A percentile compares a stretch with the other conserved stretches of the same genome.
Evolutionary conservation across 2,113 vertebrate genomes (phyloP).

Genomic region (Zosterops pallidus): DNA sequence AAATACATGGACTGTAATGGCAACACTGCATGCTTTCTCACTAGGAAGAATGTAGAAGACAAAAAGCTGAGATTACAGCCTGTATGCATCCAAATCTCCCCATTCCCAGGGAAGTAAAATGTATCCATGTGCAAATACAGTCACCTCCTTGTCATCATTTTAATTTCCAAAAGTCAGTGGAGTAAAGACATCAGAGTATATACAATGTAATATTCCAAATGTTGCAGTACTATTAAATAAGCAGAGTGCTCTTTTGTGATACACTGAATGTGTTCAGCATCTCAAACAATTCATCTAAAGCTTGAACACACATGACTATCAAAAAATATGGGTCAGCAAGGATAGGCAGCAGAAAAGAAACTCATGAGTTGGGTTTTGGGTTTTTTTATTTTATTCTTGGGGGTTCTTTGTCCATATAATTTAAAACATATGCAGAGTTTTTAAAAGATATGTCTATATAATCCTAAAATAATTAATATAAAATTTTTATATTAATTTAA

Average conservation of each 20-base stretch:
- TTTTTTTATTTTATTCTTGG: neutral
- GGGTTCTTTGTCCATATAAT: neutral
- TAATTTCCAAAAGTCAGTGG: neutral
- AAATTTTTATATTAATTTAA: too few relatives aligned
- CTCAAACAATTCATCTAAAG: neutral
- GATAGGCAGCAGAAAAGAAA: neutral
- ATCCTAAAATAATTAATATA: neutral
- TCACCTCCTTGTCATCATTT: neutral
- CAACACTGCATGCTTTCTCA: neutral
- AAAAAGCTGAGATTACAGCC: neutral
- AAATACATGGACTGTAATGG: neutral
- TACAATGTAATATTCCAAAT: neutral
- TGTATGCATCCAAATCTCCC: neutral
- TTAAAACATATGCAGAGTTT: neutral
- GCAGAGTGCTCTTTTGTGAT: neutral
- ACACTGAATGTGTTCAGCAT: neutral
- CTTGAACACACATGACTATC: neutral
- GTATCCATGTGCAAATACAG: neutral
- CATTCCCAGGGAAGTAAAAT: neutral
- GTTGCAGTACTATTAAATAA: neutral
- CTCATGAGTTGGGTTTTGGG: accelerated
- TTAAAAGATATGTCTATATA: neutral
- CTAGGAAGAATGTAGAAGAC: neutral
- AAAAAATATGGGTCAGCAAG: neutral
- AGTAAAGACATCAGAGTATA: neutral